Base-by-base conservation (phyloP, 1,140 invertebrate genomes). In the Pararge aegeria region DNA sequence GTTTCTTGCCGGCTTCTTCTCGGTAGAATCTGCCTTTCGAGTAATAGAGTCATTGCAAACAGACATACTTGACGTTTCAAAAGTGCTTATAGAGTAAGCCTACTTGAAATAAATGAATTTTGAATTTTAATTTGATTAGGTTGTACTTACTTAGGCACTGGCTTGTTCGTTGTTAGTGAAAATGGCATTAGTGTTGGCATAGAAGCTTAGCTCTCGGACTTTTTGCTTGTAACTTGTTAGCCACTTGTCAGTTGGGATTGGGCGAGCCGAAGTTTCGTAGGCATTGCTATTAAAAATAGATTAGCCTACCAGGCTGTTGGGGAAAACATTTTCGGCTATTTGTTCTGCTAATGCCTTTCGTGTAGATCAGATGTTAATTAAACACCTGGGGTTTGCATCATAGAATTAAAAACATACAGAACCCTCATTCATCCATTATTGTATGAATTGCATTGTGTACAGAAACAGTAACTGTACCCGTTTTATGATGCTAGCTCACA, bases 271-370 rank as follows among this genome's bases (percentile, higher is more conserved):
- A 24, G 44, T 30, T 30, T 30, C 16, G 49, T 19, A 37, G 15
- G 12, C 30, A 38, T 49, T 7, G 50, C 29, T 52, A 37, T 52
- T 52, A 52, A 37, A 52, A 37, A 52, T 18, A 30, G 50, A 52
- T 52, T 52, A 52, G 34, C 30, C n/a, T 9, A 6, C 16, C 15
- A 18, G 1, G 5, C 16, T 15, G 1, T 42, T 18, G 38, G 38
- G 38, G 16, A 9, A 18, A 2, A 3, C 34, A 16, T 42, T 42
- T 42, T 42, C 38, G 38, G 38, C 1, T 42, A 42, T 52, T 37
- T n/a, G 30, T 20, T 52, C 18, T n/a, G 50, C 50, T 37, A 38
- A 52, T 38, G 50, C 9, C 12, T 16, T 15, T 52, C n/a, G n/a
- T 12, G 4, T 52, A 18, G 15, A 3, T 49, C 12, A 24, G 12